phyloP scores from a whole-genome alignment of 2,888 invertebrate genomes.

The Ophion slaviceki region DNA sequence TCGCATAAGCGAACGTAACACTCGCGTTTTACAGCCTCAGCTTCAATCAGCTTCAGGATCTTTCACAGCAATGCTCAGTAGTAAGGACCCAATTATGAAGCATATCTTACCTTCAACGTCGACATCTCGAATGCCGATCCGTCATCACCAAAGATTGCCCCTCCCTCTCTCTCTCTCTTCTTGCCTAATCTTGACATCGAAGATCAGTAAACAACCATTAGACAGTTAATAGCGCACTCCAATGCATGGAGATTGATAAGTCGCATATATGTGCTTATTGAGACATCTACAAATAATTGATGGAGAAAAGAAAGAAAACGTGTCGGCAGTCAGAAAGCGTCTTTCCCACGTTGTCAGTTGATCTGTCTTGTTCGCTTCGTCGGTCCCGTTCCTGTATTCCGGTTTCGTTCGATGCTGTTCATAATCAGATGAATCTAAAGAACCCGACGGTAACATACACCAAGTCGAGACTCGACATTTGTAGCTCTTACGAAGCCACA shows the following conservation, averaged over 20 bases:
- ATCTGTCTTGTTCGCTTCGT: slow-evolving; percentile 30
- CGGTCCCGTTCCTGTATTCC: slow-evolving; percentile 41
- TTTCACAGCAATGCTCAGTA: neutral
- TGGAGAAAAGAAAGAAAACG: neutral
- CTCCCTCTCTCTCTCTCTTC: neutral
- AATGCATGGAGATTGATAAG: neutral
- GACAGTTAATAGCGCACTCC: neutral
- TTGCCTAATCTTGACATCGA: neutral
- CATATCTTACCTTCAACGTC: neutral
- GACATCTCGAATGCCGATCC: neutral
- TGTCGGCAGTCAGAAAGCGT: slow-evolving; percentile 2
- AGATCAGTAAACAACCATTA: slow-evolving; percentile 12
- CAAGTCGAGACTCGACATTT: slow-evolving; percentile 48
- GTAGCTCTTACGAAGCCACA: slow-evolving; percentile 45
- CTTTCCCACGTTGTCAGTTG: slow-evolving; percentile 72
- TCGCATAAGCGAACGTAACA: neutral
- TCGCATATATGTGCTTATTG: slow-evolving; percentile 12
- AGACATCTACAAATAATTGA: slow-evolving; percentile 34
- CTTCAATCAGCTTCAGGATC: neutral
- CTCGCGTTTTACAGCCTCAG: neutral
- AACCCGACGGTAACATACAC: slow-evolving; percentile 70
- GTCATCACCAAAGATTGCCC: neutral
- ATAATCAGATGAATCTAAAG: slow-evolving; percentile 76
- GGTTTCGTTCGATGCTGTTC: slow-evolving; percentile 61
- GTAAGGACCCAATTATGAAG: neutral